Evolutionary conservation across 2,797 vertebrate genomes (phyloP).

Genomic region (Protonibea diacanthus): DNA sequence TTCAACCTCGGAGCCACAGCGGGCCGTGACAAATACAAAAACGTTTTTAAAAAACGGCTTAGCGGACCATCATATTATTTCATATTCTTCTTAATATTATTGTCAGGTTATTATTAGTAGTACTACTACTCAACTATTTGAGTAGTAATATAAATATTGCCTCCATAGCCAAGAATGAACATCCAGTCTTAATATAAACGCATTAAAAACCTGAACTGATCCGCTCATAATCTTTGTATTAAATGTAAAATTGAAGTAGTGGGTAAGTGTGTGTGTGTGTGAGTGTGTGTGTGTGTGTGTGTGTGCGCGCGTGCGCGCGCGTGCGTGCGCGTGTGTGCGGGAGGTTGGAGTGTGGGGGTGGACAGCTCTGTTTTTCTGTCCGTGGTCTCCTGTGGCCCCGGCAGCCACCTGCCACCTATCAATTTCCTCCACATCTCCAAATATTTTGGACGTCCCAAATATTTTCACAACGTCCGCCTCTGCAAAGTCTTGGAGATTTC

Average conservation of each 20-base stretch:
- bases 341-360: background rate
- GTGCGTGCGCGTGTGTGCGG: background rate
- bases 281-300: background rate
- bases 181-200: background rate
- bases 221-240: background rate
- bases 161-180: background rate
- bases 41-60: background rate
- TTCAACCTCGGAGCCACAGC: background rate
- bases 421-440: constrained; percentile 69
- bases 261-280: background rate
- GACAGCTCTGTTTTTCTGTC: constrained; percentile 52
- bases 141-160: background rate
- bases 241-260: background rate
- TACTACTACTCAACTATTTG: background rate
- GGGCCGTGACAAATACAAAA: background rate
- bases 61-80: too few relatives aligned
- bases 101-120: background rate
- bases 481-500: background rate
- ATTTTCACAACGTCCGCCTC: constrained; percentile 44
- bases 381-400: constrained; percentile 55
- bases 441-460: constrained; percentile 69
- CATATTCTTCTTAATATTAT: background rate
- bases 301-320: background rate
- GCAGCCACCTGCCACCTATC: constrained; percentile 79
- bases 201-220: background rate